Base-by-base conservation (phyloP, 2,797 vertebrate genomes). In the Synaphobranchus kaupii region DNA sequence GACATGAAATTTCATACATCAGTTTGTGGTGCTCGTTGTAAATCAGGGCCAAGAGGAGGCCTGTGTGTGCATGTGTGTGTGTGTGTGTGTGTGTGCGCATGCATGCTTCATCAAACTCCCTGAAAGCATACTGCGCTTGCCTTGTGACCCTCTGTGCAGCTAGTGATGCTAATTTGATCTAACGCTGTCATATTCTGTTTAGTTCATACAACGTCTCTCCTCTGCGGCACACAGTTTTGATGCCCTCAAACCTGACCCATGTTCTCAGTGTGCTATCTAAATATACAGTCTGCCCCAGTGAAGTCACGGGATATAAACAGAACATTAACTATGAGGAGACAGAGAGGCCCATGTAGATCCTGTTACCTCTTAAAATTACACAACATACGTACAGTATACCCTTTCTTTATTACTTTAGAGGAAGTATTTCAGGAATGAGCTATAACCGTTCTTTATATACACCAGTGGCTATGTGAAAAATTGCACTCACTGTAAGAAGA, bases 251-350 rank as follows among this genome's bases (percentile, higher is more conserved):
- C 47, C 44, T 50, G 50, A 25, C 82, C 50, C 15, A 56, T 83
- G 20, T 58, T 83, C 52, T 34, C 50, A 54, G 28, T 34, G 15
- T 54, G 82, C 47, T 50, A 85, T 85, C 84, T 85, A 85, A 71
- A 85, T 71, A 85, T 85, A 85, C 22, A 50, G 60, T 44, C 60
- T 52, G 34, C 22, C 22, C 39, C 25, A 31, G 84, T 73, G 44
- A 52, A 50, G 63, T 85, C 60, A 85, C 44, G 50, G 84, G 44
- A 68, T 71, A 85, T 85, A 71, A 85, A 68, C 60, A 71, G 84
- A 68, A 20, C 48, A 68, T 71, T 68, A 68, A 68, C 63, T 60
- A 50, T 13, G 84, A 17, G 60, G 3, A 85, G 60, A 73, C 12
- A 48, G 60, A 48, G 60, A 68, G 84, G 84, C 44, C 31, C 60